Base-by-base conservation (phyloP, 2,888 invertebrate genomes). In the Vesta saturnalis region DNA sequence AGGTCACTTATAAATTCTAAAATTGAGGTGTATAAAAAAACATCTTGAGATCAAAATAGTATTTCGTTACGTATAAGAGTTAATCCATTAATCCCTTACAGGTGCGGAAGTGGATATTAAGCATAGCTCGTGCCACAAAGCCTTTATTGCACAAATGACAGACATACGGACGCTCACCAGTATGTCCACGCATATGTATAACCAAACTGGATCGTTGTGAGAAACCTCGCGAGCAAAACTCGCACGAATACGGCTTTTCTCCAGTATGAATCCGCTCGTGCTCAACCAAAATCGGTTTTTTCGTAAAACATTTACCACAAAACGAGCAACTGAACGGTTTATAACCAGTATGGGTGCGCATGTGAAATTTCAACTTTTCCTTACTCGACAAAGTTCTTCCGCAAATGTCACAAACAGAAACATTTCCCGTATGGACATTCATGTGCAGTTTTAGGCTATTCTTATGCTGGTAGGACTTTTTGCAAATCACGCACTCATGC, bases 121-220 rank as follows among this genome's bases (percentile, higher is more conserved):
- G 84, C 82, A 89, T 86, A 6, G 89, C 89, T 79, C 87, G 87
- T 70, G 89, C 88, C 21, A 88, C 89, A 81, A 89, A 90, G 19
- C 88, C 89, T 77, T 89, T 88, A 1, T 85, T 85, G 80, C 90
- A 90, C 73, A 87, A 82, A 68, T 81, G 84, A 79, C 90, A 90
- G 63, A 82, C 84, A 83, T 89, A 89, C 0, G 89, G 89, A 70
- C 87, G 84, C 73, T 88, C 87, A 23, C 89, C 89, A 68, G 88
- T 88, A 83, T 90, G 90, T 78, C 88, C 88, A 77, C 90, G 83
- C 81, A 88, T 89, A 80, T 90, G 90, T 70, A 89, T 89, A 70
- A 89, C 89, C 71, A 90, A 85, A 71, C 89, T 89, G 72, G 89
- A 88, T 14, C 89, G 84, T 82, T 89, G 89, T 23, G 87, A 87